These are phyloP conservation scores for Naso thynnoides DNA, from an alignment of 2,797 vertebrate genomes.

Conservation along the genomic window DNA sequence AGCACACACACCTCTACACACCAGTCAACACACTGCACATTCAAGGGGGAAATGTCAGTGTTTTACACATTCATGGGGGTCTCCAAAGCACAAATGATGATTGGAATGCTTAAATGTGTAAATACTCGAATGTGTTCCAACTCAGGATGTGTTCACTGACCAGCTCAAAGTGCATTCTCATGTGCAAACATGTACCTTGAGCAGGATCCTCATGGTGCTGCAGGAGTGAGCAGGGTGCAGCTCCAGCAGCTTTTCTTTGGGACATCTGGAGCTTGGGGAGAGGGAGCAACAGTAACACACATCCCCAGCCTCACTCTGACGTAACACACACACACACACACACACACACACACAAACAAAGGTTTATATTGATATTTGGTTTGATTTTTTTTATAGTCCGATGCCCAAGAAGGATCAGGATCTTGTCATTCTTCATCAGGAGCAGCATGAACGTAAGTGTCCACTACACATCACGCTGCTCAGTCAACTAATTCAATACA, in stretches of 20 bases:
- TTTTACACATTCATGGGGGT: not conserved
- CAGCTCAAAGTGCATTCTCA: not conserved
- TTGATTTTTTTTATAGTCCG: too few relatives aligned
- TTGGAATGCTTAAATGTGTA: too few relatives aligned
- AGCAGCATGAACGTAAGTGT: too few relatives aligned
- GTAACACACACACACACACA: constrained; percentile 15
- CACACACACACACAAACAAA: not conserved
- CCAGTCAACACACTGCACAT: not conserved
- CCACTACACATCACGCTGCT: too few relatives aligned
- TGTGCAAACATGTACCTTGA: constrained; percentile 83
- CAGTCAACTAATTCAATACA: too few relatives aligned
- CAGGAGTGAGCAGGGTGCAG: constrained; percentile 87
- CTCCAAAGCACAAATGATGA: not conserved
- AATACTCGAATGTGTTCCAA: too few relatives aligned
- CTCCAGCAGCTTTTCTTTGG: constrained; percentile 85
- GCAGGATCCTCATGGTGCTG: constrained; percentile 84
- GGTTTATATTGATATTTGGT: too few relatives aligned
- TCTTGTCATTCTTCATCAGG: too few relatives aligned
- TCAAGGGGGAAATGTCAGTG: not conserved
- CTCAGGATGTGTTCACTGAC: not conserved
- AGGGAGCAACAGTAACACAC: constrained; percentile 91
- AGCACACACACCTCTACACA: not conserved
- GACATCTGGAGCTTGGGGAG: constrained; percentile 79
- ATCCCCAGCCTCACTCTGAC: constrained; percentile 80
- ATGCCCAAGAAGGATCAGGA: too few relatives aligned